These are phyloP conservation scores for Alviniconcha strummeri DNA, from an alignment of 2,888 invertebrate species.

Conservation along the genomic window DNA sequence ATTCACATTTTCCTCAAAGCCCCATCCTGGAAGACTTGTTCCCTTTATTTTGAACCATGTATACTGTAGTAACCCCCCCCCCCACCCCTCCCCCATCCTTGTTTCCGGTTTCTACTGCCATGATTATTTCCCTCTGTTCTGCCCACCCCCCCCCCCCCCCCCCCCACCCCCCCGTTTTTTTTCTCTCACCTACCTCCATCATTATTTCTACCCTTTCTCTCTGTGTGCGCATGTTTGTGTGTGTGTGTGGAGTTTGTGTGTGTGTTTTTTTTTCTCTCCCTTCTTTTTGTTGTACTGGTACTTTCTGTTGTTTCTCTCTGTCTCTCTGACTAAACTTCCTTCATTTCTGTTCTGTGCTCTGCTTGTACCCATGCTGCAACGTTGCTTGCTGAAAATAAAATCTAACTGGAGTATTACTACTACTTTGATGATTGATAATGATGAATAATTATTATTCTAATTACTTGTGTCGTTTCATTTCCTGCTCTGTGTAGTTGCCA, in stretches of 20 bases:
- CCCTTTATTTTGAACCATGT: no score
- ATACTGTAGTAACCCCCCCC: background rate
- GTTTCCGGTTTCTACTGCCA: background rate
- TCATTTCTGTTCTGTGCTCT: no score
- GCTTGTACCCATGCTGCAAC: background rate
- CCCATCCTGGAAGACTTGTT: no score
- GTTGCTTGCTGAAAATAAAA: background rate
- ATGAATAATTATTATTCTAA: background rate
- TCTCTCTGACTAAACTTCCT: no score
- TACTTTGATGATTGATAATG: background rate
- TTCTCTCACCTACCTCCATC: background rate
- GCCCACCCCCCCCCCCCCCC: background rate
- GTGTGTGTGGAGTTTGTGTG: no score
- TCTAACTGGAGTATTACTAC: background rate
- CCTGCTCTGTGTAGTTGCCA: slow-evolving; percentile 20
- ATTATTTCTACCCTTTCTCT: no score
- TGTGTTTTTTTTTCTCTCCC: no score
- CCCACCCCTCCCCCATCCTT: background rate
- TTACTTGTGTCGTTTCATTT: slow-evolving; percentile 13
- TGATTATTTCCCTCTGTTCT: background rate
- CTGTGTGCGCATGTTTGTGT: background rate
- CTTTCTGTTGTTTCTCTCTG: no score
- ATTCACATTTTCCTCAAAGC: no score
- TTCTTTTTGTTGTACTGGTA: no score
- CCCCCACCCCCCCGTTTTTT: background rate